A percentile compares a stretch with the other conserved stretches of the same genome.
phyloP scores from a whole-genome alignment of 37 sponge, comb jelly and placozoan genomes.

The Spongilla lacustris region DNA sequence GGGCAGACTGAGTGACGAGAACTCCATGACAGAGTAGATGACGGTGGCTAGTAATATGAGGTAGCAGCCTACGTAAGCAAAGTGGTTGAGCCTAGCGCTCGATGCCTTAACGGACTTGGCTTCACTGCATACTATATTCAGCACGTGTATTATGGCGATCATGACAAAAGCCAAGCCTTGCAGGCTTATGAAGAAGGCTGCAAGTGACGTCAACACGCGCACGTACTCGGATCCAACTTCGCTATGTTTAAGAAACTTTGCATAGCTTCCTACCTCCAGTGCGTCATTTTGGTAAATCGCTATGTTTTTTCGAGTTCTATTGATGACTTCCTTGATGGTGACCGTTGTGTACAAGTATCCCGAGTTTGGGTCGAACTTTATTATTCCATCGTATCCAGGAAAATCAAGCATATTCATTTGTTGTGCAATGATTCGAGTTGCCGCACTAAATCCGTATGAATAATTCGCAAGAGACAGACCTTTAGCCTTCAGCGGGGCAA shows the following conservation, averaged over 20 bases:
- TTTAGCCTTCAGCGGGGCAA: neutral
- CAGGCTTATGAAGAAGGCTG: neutral
- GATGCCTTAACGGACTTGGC: neutral
- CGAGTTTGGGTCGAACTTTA: neutral
- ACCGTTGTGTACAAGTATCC: neutral
- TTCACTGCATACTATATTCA: neutral
- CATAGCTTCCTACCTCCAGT: neutral
- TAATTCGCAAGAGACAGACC: neutral
- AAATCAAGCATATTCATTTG: neutral
- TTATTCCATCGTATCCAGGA: neutral
- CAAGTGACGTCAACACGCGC: neutral
- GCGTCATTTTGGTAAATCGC: neutral
- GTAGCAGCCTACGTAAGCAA: neutral
- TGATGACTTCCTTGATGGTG: neutral
- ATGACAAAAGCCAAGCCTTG: neutral
- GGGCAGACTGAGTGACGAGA: neutral
- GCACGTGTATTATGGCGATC: neutral
- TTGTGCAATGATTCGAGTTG: neutral
- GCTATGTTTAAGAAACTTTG: neutral
- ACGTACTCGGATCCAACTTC: neutral
- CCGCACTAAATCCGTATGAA: neutral
- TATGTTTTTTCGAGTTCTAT: neutral
- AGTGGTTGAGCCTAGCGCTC: neutral
- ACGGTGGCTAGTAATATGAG: neutral
- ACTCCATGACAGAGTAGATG: neutral